Evolutionary conservation across 2,888 invertebrate species (phyloP).

Genomic region (Sminthurides aquaticus): DNA sequence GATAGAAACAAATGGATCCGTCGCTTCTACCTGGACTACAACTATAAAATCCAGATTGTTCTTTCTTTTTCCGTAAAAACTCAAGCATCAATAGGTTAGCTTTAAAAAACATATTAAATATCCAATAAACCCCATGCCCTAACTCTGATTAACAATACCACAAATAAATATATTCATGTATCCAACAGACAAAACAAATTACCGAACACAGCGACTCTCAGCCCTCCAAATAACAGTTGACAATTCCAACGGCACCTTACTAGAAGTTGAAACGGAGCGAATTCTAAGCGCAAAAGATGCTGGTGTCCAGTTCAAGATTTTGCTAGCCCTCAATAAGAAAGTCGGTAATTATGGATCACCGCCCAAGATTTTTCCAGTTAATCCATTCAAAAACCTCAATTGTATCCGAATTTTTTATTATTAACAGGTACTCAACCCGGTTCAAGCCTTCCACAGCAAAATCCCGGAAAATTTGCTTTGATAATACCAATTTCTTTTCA

Average conservation of each 20-base stretch:
- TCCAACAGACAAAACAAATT: constrained; percentile 22
- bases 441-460: too few relatives aligned
- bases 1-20: neutral
- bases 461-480: constrained; percentile 22
- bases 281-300: constrained; percentile 20
- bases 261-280: constrained; percentile 32
- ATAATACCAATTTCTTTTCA: constrained; percentile 26
- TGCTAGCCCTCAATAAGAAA: constrained; percentile 15
- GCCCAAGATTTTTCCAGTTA: neutral
- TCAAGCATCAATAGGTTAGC: constrained; percentile 8
- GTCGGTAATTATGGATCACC: neutral
- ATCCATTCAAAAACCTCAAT: neutral
- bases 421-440: too few relatives aligned
- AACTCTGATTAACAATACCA: too few relatives aligned
- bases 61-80: constrained; percentile 1
- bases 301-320: constrained; percentile 24
- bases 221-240: constrained; percentile 34
- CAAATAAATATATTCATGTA: too few relatives aligned
- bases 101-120: too few relatives aligned
- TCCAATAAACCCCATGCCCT: too few relatives aligned
- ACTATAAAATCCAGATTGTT: constrained; percentile 1
- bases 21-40: constrained; percentile 10
- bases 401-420: constrained; percentile 21
- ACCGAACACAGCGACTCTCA: constrained; percentile 18
- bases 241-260: constrained; percentile 30